Evolutionary conservation across 1,140 invertebrate genomes (phyloP), one percentile per base, ranked within the genome.

Genomic region (Euwallacea fornicatus): DNA sequence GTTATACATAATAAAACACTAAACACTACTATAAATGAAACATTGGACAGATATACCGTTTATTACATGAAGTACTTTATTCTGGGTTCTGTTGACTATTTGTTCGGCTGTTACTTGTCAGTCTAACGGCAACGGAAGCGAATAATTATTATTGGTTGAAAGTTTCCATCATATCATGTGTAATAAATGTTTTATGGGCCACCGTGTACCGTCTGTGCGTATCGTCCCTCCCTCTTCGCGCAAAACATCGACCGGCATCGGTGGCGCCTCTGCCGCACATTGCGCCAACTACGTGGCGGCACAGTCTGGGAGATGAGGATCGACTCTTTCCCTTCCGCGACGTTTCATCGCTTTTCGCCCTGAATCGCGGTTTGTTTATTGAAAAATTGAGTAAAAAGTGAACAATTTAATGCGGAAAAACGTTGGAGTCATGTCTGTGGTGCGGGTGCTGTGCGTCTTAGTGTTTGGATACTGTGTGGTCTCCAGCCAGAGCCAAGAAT

Each of bases 391-490:
- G 66, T 68, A 72, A 67, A 66, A 72, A 61, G 70, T 72, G 70
- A 8, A 13, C 6, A 21, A 58, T 33, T 41, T 16, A 11, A 43
- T 6, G 54, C 47, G 7, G 42, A 66, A 60, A 65, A 65, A 65
- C 42, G 15, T 61, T 41, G 46, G 55, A 66, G 64, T 61, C 70
- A 72, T 72, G 70, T 42, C 55, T 54, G 33, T 72, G 44, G 70
- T 42, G 70, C 70, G 64, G 70, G 64, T 66, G 64, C 21, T 72
- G 61, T 72, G 70, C 54, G n/a, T 72, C 13, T 50, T 72, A 53
- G 63, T 72, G 63, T 42, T 72, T 47, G 70, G 70, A 72, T 72
- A 72, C 50, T 72, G 64, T 61, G 70, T 66, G 44, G 58, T 63
- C 33, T 63, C 70, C 33, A 42, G 33, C n/a, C 43, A 72, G 7